Conservation (phyloP, 2,888 invertebrate genomes). For the Apomyelois bistriatella region DNA sequence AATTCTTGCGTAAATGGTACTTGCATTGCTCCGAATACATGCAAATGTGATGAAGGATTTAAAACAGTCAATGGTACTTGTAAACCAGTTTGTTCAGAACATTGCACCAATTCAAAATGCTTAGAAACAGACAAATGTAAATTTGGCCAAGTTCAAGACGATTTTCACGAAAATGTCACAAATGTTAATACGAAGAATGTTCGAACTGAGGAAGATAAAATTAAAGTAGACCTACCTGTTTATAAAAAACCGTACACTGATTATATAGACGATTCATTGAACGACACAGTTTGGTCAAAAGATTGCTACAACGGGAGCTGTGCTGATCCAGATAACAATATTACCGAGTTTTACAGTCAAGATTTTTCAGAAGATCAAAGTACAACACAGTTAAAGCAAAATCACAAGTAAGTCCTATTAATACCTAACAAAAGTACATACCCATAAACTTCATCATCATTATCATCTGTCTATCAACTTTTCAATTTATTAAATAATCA, state of each 20-base stretch:
- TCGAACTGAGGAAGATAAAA: no score
- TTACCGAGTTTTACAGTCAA: no score
- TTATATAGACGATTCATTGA: background rate
- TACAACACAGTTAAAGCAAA: background rate
- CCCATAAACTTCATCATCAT: no score
- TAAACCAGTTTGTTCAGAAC: conserved; percentile 47
- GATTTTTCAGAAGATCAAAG: background rate
- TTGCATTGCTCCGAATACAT: conserved; percentile 23
- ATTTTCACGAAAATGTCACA: background rate
- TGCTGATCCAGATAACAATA: conserved; percentile 23
- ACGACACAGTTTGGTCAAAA: conserved; percentile 26
- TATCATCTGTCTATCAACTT: no score
- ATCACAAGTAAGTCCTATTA: background rate
- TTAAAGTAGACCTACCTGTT: no score
- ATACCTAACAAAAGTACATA: background rate
- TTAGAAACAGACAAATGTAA: background rate
- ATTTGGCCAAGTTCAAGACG: background rate
- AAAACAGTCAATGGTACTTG: conserved; percentile 30
- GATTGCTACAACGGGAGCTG: conserved; percentile 31
- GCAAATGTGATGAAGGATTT: conserved; percentile 19
- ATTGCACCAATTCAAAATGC: no score
- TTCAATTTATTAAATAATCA: no score
- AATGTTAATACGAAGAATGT: no score
- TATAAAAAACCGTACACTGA: background rate
- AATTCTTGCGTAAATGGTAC: conserved; percentile 20